phyloP scores from a whole-genome alignment of 2,113 vertebrate species.

The Odocoileus hemionus region DNA sequence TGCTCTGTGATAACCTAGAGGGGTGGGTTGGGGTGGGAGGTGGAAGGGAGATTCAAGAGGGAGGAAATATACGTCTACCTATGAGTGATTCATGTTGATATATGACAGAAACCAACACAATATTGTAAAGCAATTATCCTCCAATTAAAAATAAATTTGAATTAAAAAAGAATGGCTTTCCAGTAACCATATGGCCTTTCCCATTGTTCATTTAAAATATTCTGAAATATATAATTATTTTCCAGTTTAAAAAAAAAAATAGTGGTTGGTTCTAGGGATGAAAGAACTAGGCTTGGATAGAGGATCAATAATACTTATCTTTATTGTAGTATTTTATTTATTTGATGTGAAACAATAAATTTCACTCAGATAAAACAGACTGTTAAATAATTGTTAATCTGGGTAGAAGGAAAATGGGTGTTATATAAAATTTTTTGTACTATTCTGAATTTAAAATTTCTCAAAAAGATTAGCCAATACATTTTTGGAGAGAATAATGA shows the following conservation, averaged over 20 bases:
- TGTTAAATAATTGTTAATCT: background rate
- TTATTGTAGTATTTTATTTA: background rate
- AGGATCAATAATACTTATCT: background rate
- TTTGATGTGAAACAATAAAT: background rate
- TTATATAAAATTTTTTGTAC: background rate
- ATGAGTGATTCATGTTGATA: background rate
- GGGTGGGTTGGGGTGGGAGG: background rate
- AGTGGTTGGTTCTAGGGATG: background rate
- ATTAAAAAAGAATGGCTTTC: background rate
- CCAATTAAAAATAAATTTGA: background rate
- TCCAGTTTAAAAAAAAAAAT: background rate
- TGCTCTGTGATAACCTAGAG: background rate
- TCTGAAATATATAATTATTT: background rate
- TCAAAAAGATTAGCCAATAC: background rate
- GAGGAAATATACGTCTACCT: background rate
- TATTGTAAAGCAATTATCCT: background rate
- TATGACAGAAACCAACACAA: background rate
- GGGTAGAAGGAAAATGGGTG: background rate
- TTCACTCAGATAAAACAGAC: background rate
- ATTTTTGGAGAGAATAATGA: background rate
- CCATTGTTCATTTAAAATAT: background rate
- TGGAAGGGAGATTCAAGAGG: background rate
- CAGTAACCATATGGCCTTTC: background rate
- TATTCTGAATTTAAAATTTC: background rate
- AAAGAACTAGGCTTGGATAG: background rate